Evolutionary conservation across 1,140 invertebrate species (phyloP), one percentile per base, ranked within the genome.

Genomic region (Limonius californicus): DNA sequence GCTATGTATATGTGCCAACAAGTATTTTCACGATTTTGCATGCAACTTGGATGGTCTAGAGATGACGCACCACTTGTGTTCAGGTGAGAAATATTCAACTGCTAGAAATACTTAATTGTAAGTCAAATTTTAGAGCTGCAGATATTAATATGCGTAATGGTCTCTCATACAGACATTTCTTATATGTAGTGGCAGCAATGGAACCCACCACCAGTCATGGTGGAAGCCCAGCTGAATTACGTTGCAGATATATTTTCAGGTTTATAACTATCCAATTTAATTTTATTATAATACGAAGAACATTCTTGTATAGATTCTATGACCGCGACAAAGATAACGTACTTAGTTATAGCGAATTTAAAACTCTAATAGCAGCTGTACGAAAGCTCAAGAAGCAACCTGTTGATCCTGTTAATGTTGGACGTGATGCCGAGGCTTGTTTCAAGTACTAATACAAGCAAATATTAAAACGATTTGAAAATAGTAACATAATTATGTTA

Each of bases 231-330:
- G 78, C 76, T 0, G 78, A 80, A 60, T 70, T 80, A 27, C 68
- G 80, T 27, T 78, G 77, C 62, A 68, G 72, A 62, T 81, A 78
- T 61, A 80, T 81, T 27, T 81, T 81, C 62, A 77, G 77, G 77
- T 76, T 62, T 20, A 39, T 30, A 20, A 47, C 19, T 39, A 2
- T 39, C 7, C 11, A 39, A 12, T 12, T 39, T 50, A 21, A n/a
- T n/a, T 59, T n/a, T 39, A 45, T 15, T 27, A 32, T 55, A 32
- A 43, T 42, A 62, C 43, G 16, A 14, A 55, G n/a, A 47, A 39
- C 32, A 54, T 6, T 7, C 2, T 12, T 63, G 69, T 67, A 30
- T 63, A 70, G 70, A 59, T 74, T 66, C 39, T 73, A 67, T 45
- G 72, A 74, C 55, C 58, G 57, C 11, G 70, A 74, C 35, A 62